Base-by-base conservation (phyloP, 1,140 invertebrate genomes). In the Bombus balteatus region DNA sequence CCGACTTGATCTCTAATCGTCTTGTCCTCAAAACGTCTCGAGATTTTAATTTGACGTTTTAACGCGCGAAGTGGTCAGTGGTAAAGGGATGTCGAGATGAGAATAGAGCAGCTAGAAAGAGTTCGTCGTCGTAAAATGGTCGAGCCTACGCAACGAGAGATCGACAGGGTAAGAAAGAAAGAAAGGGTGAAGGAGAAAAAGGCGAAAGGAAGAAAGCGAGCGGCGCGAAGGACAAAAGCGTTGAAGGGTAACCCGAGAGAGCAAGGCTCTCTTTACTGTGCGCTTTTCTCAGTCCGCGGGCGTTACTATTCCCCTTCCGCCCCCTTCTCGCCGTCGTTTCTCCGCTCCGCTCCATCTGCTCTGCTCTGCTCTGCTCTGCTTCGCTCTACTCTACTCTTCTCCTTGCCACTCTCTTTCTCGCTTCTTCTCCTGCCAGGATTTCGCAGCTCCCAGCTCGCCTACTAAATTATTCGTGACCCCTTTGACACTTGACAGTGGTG, bases 31-130 rank as follows among this genome's bases (percentile, higher is more conserved):
- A 78, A 75, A 68, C 72, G 70, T 70, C 85, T 92, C 75, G 90
- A 93, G 91, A 91, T 90, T 91, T 92, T 92, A 92, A 92, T 93
- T 93, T 87, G 87, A 92, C 90, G 81, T 89, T 89, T 90, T 87
- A 88, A 80, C 78, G 84, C 87, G 88, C 75, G 68, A 86, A 92
- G 89, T 91, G 89, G 90, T 84, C 85, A 86, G 72, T 68, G 83
- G 76, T 47, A 62, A 85, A 80, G 79, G 47, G 83, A 87, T 70
- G 28, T 75, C 41, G 75, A 84, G 75, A 78, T 62, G 80, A 32
- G 74, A 78, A 66, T 74, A 75, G 75, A 81, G 70, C 28, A 72
- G 68, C 39, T 78, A 53, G 76, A 53, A 87, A 73, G 79, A 79
- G 28, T 18, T 68, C 18, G 34, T 68, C 66, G 66, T 25, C 22